Evolutionary conservation across 1,140 invertebrate genomes (phyloP).

Genomic region (Chironomus tepperi): DNA sequence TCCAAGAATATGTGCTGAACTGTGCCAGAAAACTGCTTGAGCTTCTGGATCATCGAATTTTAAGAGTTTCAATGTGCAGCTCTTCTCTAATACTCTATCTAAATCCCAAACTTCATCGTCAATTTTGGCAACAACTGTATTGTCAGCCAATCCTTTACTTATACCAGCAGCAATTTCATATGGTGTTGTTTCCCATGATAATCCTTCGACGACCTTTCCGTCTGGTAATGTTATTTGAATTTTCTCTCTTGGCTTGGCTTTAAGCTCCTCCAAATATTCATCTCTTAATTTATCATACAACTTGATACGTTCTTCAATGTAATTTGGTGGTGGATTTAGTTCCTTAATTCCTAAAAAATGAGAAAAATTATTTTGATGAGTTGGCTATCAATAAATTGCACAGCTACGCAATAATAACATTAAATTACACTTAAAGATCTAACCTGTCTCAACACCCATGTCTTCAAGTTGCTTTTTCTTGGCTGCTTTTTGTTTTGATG

Average conservation of each 20-base stretch:
- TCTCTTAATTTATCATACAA: slow-evolving; percentile 83
- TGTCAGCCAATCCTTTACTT: slow-evolving; percentile 90
- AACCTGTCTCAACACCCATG: not conserved
- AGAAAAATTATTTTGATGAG: not conserved
- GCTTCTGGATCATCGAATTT: slow-evolving; percentile 95
- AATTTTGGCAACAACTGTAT: slow-evolving; percentile 89
- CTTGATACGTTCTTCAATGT: slow-evolving; percentile 65
- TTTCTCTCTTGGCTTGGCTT: slow-evolving; percentile 56
- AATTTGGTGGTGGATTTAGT: slow-evolving; percentile 67
- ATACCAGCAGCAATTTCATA: slow-evolving; percentile 89
- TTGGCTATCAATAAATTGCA: not conserved
- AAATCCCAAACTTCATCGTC: slow-evolving; percentile 94
- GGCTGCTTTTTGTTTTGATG: not conserved
- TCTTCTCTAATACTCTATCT: slow-evolving; percentile 84
- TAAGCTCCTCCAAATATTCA: slow-evolving; percentile 65
- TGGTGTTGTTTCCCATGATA: slow-evolving; percentile 89
- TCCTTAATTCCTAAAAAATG: slow-evolving; percentile 42
- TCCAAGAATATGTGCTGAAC: slow-evolving; percentile 94
- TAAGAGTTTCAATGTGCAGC: slow-evolving; percentile 75
- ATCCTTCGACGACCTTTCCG: slow-evolving; percentile 72
- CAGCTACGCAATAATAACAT: not conserved
- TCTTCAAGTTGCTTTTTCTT: slow-evolving; percentile 1
- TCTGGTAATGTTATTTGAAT: slow-evolving; percentile 81
- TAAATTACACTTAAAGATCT: not conserved
- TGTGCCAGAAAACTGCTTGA: slow-evolving; percentile 98